Base-by-base conservation (phyloP, 2,888 invertebrate species). In the Fragum fragum region DNA sequence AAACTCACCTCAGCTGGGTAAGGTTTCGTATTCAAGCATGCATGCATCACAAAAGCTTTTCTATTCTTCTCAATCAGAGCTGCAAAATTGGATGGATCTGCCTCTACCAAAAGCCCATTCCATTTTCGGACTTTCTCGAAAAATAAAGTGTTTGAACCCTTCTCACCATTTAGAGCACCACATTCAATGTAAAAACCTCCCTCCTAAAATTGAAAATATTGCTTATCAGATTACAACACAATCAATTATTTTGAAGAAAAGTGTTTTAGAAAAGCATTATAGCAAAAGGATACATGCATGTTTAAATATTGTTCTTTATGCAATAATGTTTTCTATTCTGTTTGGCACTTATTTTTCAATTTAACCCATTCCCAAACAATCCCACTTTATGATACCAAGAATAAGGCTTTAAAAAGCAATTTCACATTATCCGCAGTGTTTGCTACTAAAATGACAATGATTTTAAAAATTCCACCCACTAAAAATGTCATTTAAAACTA, bases 81-180 rank as follows among this genome's bases (percentile, higher is more conserved):
- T 79, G 97, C 96, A 95, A 96, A 97, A 95, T 97, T 97, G n/a
- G 96, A 94, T 0, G 97, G 96, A 88, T 97, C 97, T 0, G 97
- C 97, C 86, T 97, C 96, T 71, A 97, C 96, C 70, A 97, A 95
- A 26, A 97, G 95, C 0, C 97, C 97, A 89, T 95, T 95, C 98
- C 98, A 98, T 81, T 95, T 95, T 26, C 97, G 95, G 75, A 96
- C 96, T 63, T 96, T 95, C 93, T 97, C 97, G 87, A 98, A 94
- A 96, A 96, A 97, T 87, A 96, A 96, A 0, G 97, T 96, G 86
- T 96, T 96, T 59, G 96, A 95, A 57, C 96, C 95, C 84, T 95
- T 95, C 74, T 96, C 96, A 0, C 96, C 96, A 90, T 95, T 94
- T 68, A 96, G 96, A 0, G 95, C 95, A 0, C 96, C 96, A 72